Evolutionary conservation across 2,888 invertebrate species (phyloP).

Genomic region (Asteroscopus sphinx): DNA sequence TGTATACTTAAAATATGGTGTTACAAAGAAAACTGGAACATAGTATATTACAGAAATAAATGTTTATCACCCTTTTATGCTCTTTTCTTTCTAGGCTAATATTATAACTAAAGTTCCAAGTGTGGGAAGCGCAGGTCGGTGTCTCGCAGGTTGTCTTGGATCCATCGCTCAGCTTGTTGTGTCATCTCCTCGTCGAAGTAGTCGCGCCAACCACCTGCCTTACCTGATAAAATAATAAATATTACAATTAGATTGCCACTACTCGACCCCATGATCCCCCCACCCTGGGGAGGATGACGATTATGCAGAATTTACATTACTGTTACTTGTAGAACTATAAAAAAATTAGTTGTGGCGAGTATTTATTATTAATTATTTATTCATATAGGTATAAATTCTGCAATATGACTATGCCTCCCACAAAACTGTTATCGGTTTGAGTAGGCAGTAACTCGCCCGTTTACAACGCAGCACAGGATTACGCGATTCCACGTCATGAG

Average conservation of each 20-base stretch:
- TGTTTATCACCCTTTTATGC: conserved; percentile 82
- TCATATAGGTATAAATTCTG: no score
- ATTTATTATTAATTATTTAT: no score
- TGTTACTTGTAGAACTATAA: no score
- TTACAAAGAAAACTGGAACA: conserved; percentile 88
- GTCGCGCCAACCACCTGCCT: conserved; percentile 92
- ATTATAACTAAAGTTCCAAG: conserved; percentile 48
- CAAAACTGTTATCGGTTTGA: no score
- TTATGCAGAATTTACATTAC: no score
- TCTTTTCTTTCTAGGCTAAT: conserved; percentile 68
- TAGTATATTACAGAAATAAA: conserved; percentile 88
- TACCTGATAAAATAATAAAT: conserved; percentile 78
- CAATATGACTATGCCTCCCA: no score
- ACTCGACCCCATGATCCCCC: no score
- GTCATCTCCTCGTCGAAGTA: conserved; percentile 92
- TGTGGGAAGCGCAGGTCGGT: conserved; percentile 91
- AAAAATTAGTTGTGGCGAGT: no score
- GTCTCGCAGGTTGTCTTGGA: conserved; percentile 90
- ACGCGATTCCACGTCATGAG: no score
- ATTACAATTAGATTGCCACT: background rate
- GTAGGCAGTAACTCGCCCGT: no score
- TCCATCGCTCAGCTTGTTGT: conserved; percentile 92
- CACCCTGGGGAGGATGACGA: no score
- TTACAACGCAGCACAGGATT: no score
- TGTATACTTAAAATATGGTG: conserved; percentile 87